Base-by-base conservation (phyloP, 2,797 vertebrate genomes). In the Argya squamiceps region DNA sequence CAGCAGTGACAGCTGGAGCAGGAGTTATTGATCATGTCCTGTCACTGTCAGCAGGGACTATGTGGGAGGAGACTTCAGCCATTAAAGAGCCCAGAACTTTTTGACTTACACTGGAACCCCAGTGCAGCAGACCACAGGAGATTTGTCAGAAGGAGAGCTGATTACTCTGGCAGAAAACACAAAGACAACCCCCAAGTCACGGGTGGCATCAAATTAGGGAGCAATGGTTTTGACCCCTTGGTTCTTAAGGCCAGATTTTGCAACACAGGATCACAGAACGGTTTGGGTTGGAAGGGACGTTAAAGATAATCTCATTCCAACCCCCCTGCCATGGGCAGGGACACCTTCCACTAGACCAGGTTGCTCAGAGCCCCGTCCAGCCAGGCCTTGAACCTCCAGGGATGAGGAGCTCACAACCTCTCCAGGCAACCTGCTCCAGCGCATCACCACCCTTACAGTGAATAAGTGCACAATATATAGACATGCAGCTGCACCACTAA, bases 1-100 rank as follows among this genome's bases (percentile, higher is more conserved):
- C 96, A 97, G 89, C 85, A 96, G 77, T 94, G 96, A 96, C 91
- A 91, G 86, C 74, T 71, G 47, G 87, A 93, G 86, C 92, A 95
- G 91, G 58, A 94, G 71, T 84, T 97, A 97, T 97, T 87, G 97
- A 97, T 97, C 79, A 88, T 39, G 49, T 91, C 62, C 77, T 91
- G 91, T 60, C 92, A 94, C 94, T 94, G 91, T 76, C 89, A 95
- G 77, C 91, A 92, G 71, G 34, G 56, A 81, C 86, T 81, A 62
- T 53, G 78, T 89, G 91, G 89, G 92, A 96, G 88, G 85, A 93
- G 84, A 92, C 34, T 82, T 74, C 37, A 89, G 56, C 47, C 71
- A 95, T 91, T 92, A 95, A 87, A 94, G 84, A 70, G 84, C 78
- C 68, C 74, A 87, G 41, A 80, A 78, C 34, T 58, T 89, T 87